Percentiles rank a stretch among this genome's conserved stretches.
Conservation (phyloP, 2,888 invertebrate species). For the Buathra laborator region DNA sequence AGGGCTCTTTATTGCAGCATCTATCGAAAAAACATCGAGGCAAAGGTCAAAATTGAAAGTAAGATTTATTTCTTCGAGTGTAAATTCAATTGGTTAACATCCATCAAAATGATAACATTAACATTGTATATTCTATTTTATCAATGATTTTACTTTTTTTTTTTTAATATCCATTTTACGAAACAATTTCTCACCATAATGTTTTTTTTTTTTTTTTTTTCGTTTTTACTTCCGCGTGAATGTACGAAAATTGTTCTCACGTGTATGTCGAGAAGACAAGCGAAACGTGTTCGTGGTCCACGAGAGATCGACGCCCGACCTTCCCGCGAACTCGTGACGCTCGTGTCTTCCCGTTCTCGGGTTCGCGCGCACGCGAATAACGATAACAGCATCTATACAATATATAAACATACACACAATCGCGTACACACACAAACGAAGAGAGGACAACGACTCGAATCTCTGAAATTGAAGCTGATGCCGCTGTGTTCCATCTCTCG, state of each 20-base stretch:
- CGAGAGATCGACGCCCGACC: conserved; percentile 61
- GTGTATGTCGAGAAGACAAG: background rate
- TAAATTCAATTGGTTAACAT: too few species aligned
- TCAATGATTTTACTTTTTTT: too few species aligned
- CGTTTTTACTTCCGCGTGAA: background rate
- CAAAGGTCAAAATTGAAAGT: background rate
- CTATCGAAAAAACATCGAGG: background rate
- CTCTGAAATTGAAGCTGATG: conserved; percentile 60
- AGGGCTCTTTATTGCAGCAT: background rate
- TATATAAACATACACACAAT: background rate
- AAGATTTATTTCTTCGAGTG: background rate
- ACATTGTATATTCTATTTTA: too few species aligned
- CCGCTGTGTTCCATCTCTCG: conserved; percentile 34
- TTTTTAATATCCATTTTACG: too few species aligned
- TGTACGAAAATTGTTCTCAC: background rate
- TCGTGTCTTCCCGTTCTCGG: conserved; percentile 58
- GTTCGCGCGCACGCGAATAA: conserved; percentile 15
- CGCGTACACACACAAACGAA: background rate
- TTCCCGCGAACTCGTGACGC: conserved; percentile 63
- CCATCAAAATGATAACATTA: too few species aligned
- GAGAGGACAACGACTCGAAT: conserved; percentile 48
- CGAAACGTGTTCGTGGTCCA: conserved; percentile 6
- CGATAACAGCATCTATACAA: conserved; percentile 13
- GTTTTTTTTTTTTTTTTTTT: too few species aligned
- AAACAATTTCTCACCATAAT: background rate